Evolutionary conservation across 2,113 vertebrate genomes (phyloP), one percentile per base, ranked within the genome.

Genomic region (Sinocyclocheilus maitianheensis): DNA sequence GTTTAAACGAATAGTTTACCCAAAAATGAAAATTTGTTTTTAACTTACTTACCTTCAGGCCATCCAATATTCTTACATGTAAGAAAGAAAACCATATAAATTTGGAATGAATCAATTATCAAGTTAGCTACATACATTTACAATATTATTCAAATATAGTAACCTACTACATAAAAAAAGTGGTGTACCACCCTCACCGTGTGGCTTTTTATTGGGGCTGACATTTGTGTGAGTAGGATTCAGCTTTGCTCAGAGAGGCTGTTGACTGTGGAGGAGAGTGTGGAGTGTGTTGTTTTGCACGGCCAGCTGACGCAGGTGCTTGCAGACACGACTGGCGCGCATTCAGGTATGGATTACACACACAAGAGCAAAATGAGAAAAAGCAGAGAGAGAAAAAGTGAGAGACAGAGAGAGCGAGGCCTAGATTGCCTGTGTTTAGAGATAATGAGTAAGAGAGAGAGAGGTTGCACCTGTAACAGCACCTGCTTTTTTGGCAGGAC

Each of bases 281-380:
- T 51, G 65, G 60, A 83, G 65, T 51, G 22, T 60, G 80, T 86
- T 87, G 85, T 83, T 76, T 58, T 71, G 24, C 48, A n/a, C n/a
- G 18, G 60, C 51, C 60, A 58, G 65, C 77, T 80, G 79, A 87
- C 60, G 51, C 84, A 89, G 87, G 85, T 78, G 84, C 84, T 46
- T 79, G 60, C 72, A 85, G 48, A 88, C 85, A 89, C 51, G 79
- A 37, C 83, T 87, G 90, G 87, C 75, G 14, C 51, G 14, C 40
- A 65, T 67, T 85, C 89, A 90, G 34, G 75, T 84, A 84, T 86
- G 69, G 86, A 90, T 82, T 83, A 67, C 77, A 86, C 53, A 26
- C 34, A 62, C 26, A 12, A 77, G 46, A 84, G 46, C 37, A 69
- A 30, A 77, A 81, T n/a, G 51, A 37, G 30, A 83, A 53, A 65